These are phyloP conservation scores for Brachionus rubens DNA, from an alignment of 1,140 invertebrate genomes.

Conservation along the genomic window DNA sequence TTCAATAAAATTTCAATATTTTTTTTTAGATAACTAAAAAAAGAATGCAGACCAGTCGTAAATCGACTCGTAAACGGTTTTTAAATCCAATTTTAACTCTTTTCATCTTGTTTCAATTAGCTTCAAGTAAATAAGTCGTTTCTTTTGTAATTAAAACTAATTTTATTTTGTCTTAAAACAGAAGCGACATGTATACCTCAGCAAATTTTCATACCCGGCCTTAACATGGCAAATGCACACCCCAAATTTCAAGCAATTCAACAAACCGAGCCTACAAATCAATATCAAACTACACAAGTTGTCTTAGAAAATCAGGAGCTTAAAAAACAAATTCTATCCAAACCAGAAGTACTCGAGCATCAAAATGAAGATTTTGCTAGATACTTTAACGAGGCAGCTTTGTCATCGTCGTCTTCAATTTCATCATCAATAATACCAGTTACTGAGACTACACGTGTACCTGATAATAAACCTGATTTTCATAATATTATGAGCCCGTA, in stretches of 20 bases:
- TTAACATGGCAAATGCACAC: neutral
- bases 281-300: neutral
- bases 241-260: neutral
- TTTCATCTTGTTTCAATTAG: conserved; percentile 9
- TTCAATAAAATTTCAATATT: conserved; percentile 18
- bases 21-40: conserved; percentile 1
- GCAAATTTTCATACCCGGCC: conserved; percentile 43
- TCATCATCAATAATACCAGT: neutral
- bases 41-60: neutral
- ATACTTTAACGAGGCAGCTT: conserved; percentile 34
- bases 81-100: neutral
- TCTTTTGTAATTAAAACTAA: too few relatives aligned
- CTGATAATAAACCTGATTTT: neutral
- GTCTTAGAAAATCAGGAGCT: neutral
- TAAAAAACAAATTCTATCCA: conserved; percentile 36
- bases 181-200: conserved; percentile 14
- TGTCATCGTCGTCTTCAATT: neutral
- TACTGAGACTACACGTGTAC: neutral
- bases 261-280: neutral
- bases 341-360: neutral
- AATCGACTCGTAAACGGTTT: neutral
- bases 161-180: too few relatives aligned
- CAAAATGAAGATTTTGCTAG: conserved; percentile 14
- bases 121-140: conserved; percentile 22
- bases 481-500: neutral